Evolutionary conservation across 2,797 vertebrate genomes (phyloP).

Genomic region (Clarias platycephalus): DNA sequence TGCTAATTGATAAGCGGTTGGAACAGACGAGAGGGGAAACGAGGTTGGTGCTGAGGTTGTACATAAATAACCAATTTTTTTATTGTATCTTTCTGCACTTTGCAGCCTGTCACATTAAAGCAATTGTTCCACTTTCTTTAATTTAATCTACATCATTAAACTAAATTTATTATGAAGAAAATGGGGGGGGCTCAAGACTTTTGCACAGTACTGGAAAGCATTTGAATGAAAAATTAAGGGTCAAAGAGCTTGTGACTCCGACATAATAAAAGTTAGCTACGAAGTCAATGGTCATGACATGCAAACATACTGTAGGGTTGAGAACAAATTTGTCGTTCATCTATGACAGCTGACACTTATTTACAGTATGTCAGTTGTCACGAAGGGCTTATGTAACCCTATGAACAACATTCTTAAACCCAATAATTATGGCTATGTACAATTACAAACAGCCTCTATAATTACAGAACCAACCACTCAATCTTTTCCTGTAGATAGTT

Average conservation of each 20-base stretch:
- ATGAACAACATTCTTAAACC: not conserved
- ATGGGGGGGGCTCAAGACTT: too few relatives aligned
- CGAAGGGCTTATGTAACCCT: not conserved
- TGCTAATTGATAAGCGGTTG: too few relatives aligned
- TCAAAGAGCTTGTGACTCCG: not conserved
- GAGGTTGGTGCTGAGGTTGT: too few relatives aligned
- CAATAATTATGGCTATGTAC: constrained; percentile 1
- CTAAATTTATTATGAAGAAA: too few relatives aligned
- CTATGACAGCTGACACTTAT: not conserved
- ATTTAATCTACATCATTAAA: too few relatives aligned
- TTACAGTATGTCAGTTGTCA: not conserved
- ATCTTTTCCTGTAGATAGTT: constrained; percentile 4
- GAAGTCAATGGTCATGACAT: not conserved
- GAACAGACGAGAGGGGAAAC: too few relatives aligned
- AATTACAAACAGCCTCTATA: constrained; percentile 5
- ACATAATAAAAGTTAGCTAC: not conserved
- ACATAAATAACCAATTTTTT: too few relatives aligned
- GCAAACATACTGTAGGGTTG: not conserved
- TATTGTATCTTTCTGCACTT: too few relatives aligned
- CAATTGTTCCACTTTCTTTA: too few relatives aligned
- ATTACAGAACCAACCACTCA: constrained; percentile 14
- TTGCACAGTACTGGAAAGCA: too few relatives aligned
- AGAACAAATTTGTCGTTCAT: not conserved
- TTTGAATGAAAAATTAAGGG: not conserved
- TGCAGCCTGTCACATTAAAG: too few relatives aligned